Percentiles rank a stretch among this genome's conserved stretches.
Evolutionary conservation across 1,140 invertebrate species (phyloP).

Genomic region (Orius laevigatus): DNA sequence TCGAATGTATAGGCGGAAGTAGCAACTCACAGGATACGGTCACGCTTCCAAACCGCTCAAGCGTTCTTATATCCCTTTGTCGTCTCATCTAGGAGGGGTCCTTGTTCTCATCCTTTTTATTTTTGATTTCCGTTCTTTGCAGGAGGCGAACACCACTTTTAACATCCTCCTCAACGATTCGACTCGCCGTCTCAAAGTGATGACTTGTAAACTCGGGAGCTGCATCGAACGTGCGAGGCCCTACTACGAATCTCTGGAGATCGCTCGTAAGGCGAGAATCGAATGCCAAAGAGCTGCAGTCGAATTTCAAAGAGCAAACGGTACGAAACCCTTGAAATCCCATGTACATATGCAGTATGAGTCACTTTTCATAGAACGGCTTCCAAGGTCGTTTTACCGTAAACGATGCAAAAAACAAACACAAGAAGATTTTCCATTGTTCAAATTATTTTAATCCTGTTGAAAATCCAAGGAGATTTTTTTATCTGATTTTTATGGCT

Average conservation of each 20-base stretch:
- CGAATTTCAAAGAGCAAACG: slow-evolving; percentile 81
- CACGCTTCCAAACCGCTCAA: too few relatives aligned
- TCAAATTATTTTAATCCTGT: slow-evolving; percentile 14
- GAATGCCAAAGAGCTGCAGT: slow-evolving; percentile 81
- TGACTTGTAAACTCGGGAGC: slow-evolving; percentile 63
- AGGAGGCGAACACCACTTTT: slow-evolving; percentile 73
- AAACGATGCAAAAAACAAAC: background rate
- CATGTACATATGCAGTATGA: too few relatives aligned
- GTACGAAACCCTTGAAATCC: slow-evolving; percentile 29
- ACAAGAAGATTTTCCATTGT: slow-evolving; percentile 3
- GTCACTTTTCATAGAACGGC: too few relatives aligned
- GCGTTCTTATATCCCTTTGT: too few relatives aligned
- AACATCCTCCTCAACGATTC: slow-evolving; percentile 70
- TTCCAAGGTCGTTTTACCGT: too few relatives aligned
- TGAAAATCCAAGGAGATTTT: background rate
- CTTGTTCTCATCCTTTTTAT: background rate
- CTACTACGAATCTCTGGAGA: slow-evolving; percentile 68
- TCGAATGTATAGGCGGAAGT: too few relatives aligned
- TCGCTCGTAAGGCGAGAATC: slow-evolving; percentile 49
- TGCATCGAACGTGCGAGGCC: slow-evolving; percentile 80
- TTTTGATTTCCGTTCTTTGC: slow-evolving; percentile 26
- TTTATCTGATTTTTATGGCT: background rate
- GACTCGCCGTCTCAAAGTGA: slow-evolving; percentile 60
- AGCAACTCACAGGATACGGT: too few relatives aligned
- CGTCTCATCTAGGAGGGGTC: background rate